Conservation (phyloP, 2,888 invertebrate species). For the Allygus modestus region DNA sequence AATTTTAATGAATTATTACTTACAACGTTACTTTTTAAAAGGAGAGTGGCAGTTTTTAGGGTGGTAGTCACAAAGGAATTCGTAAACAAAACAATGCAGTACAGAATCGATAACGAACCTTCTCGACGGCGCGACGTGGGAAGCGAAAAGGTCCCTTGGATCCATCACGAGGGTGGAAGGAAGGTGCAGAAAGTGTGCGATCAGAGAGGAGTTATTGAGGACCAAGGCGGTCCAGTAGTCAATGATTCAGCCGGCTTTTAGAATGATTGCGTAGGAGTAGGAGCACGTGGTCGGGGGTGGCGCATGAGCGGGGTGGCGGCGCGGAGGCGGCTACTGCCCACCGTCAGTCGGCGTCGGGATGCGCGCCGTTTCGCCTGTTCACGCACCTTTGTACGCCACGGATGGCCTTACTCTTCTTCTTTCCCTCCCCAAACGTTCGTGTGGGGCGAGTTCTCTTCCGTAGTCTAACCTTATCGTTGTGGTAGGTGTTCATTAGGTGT, state of each 20-base stretch:
- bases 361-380: constrained; percentile 6
- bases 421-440: constrained; percentile 22
- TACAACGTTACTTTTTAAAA: no score
- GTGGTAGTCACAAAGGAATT: no score
- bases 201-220: constrained; percentile 29
- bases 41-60: no score
- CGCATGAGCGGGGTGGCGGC: background rate
- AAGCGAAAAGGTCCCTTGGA: no score
- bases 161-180: background rate
- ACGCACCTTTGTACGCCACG: constrained; percentile 18
- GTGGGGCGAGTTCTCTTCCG: background rate
- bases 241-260: constrained; percentile 45
- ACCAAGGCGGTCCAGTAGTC: constrained; percentile 21
- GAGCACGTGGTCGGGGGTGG: background rate
- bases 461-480: background rate
- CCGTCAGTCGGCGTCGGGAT: constrained; percentile 1
- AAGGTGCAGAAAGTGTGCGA: background rate
- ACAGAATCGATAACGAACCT: no score
- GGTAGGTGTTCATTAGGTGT: background rate
- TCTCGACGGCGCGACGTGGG: no score
- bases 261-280: constrained; percentile 35
- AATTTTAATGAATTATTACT: no score
- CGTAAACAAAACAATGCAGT: no score
- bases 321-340: constrained; percentile 1
- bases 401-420: constrained; percentile 39